Base-by-base conservation (phyloP, 2,888 invertebrate species). In the Drosophila koepferae region DNA sequence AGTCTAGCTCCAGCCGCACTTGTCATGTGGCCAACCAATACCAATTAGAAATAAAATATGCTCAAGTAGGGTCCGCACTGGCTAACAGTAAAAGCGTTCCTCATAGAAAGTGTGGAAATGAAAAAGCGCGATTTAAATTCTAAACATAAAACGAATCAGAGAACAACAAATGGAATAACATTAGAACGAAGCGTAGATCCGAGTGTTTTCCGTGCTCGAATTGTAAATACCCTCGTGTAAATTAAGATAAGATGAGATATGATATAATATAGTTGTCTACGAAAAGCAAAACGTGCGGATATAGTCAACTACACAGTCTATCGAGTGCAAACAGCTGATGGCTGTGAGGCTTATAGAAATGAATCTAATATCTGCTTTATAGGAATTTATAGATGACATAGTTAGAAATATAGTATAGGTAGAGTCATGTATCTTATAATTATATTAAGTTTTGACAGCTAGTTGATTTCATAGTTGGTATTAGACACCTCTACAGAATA, bases 11-110 rank as follows among this genome's bases (percentile, higher is more conserved):
- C 58, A 36, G 44, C 34, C 34, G n/a, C 55, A 44, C 14, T 51
- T 65, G 48, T 38, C 36, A 54, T 66, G 51, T 54, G 36, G 48
- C 36, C 55, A 72, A 77, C 72, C 65, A 56, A 70, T 76, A 76
- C 71, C 83, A 76, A 83, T 83, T 86, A 70, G 79, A 71, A 68
- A 72, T 74, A 77, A 72, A 73, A 58, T 63, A 65, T 43, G 53
- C 16, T 58, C 44, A 44, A 58, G 58, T 44, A 23, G 20, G 43
- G 46, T 48, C 31, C 12, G 49, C 28, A 49, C 16, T 44, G 12
- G 51, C 51, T 8, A 38, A 51, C 14, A 61, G 49, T 63, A 60
- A 53, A 53, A 49, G 23, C 31, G 12, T 14, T 46, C 18, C 36
- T 23, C 36, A 59, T 61, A 31, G 58, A 69, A 51, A 44, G 34